A percentile compares a stretch with the other conserved stretches of the same genome.
Evolutionary conservation across 2,113 vertebrate species (phyloP).

Genomic region (Xiphias gladius): DNA sequence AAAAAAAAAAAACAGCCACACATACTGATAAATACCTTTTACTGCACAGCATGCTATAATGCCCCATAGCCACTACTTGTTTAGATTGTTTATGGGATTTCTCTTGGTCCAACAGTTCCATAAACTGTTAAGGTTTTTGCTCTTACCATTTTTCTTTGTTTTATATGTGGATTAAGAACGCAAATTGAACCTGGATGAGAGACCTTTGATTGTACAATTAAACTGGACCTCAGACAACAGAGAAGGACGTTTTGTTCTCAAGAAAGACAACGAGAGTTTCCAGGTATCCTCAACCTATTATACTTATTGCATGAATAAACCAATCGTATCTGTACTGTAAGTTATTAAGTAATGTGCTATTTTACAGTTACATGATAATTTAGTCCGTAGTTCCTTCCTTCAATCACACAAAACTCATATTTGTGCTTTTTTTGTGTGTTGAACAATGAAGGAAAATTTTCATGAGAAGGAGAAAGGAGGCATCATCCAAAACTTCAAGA

Average conservation of each 20-base stretch:
- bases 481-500: constrained; percentile 93
- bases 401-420: neutral
- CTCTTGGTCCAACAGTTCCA: neutral
- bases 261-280: constrained; percentile 86
- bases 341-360: neutral
- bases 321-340: neutral
- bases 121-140: neutral
- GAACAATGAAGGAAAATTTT: constrained; percentile 85
- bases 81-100: neutral
- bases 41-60: too few relatives aligned
- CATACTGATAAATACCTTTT: too few relatives aligned
- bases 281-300: constrained; percentile 81
- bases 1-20: too few relatives aligned
- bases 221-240: constrained; percentile 93
- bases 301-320: too few relatives aligned
- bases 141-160: constrained; percentile 22
- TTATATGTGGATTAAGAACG: constrained; percentile 86
- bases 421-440: neutral
- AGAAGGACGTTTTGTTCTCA: constrained; percentile 93
- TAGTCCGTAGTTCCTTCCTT: neutral
- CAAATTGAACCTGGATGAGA: constrained; percentile 91
- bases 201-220: constrained; percentile 92
- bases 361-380: neutral
- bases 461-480: constrained; percentile 91
- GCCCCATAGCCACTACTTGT: neutral